These are phyloP conservation scores for Acanthopagrus latus DNA, from an alignment of 2,797 vertebrate genomes.

Conservation along the genomic window DNA sequence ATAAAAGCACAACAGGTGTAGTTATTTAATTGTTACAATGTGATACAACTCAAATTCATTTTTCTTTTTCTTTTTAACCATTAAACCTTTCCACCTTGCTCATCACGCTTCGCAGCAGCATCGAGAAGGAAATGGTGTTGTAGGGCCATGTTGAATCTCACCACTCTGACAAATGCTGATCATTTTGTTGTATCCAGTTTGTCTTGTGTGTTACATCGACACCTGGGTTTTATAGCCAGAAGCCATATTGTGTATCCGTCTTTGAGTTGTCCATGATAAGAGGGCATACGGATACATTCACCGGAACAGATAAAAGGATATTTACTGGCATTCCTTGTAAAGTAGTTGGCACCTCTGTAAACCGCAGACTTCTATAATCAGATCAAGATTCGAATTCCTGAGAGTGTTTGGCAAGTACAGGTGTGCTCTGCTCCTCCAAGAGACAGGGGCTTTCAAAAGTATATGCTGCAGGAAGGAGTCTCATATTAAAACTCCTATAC, in stretches of 20 bases:
- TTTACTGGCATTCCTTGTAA: constrained; percentile 15
- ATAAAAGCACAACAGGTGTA: not conserved
- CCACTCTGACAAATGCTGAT: not conserved
- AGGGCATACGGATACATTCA: not conserved
- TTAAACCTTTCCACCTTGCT: not conserved
- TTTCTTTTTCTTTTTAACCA: not conserved
- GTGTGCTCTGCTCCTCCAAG: constrained; percentile 27
- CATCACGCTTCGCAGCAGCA: not conserved
- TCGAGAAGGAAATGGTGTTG: not conserved
- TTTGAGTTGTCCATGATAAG: not conserved
- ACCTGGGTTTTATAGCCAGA: not conserved
- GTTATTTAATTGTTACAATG: not conserved
- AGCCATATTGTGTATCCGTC: not conserved
- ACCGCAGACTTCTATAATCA: not conserved
- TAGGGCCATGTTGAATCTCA: not conserved
- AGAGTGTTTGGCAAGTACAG: constrained; percentile 9
- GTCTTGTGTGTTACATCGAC: not conserved
- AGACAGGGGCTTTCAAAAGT: not conserved
- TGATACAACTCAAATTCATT: not conserved
- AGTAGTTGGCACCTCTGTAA: constrained; percentile 24
- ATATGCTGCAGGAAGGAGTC: not conserved
- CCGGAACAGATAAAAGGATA: constrained; percentile 23
- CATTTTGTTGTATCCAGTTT: not conserved
- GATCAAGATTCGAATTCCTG: constrained; percentile 37
- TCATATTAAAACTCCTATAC: not conserved